Percentiles rank a stretch among this genome's conserved stretches.
These are phyloP conservation scores for Helostoma temminkii DNA, from an alignment of 2,797 vertebrate species.

Conservation along the genomic window DNA sequence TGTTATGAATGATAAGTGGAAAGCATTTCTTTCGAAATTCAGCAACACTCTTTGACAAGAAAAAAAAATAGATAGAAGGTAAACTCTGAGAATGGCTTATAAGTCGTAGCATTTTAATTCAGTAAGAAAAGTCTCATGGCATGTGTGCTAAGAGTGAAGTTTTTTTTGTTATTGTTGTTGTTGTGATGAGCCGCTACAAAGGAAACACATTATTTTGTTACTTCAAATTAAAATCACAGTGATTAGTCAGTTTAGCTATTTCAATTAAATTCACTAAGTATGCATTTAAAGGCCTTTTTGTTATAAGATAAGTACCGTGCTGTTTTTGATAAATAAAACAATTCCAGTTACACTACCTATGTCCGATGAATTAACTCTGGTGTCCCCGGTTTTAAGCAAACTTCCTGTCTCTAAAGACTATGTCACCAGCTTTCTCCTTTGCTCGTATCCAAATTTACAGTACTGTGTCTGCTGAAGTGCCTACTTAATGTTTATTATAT, in stretches of 20 bases:
- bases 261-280: not conserved
- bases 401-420: too few relatives aligned
- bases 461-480: too few relatives aligned
- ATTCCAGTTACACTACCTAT: too few relatives aligned
- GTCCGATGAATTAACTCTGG: too few relatives aligned
- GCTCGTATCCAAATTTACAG: too few relatives aligned
- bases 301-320: too few relatives aligned
- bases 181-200: conserved; percentile 3
- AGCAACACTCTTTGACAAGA: conserved; percentile 28
- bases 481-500: too few relatives aligned
- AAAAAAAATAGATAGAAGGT: conserved; percentile 11
- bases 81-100: conserved; percentile 26
- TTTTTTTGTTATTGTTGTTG: too few relatives aligned
- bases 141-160: not conserved
- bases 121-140: conserved; percentile 1
- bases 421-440: too few relatives aligned
- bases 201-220: not conserved
- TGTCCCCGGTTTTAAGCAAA: too few relatives aligned
- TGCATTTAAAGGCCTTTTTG: not conserved
- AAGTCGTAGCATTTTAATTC: conserved; percentile 3
- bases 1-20: conserved; percentile 71
- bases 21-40: conserved; percentile 54
- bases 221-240: not conserved
- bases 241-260: not conserved
- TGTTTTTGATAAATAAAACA: too few relatives aligned